Conservation (phyloP, 2,113 vertebrate genomes). For the Pelvicachromis taeniatus region DNA sequence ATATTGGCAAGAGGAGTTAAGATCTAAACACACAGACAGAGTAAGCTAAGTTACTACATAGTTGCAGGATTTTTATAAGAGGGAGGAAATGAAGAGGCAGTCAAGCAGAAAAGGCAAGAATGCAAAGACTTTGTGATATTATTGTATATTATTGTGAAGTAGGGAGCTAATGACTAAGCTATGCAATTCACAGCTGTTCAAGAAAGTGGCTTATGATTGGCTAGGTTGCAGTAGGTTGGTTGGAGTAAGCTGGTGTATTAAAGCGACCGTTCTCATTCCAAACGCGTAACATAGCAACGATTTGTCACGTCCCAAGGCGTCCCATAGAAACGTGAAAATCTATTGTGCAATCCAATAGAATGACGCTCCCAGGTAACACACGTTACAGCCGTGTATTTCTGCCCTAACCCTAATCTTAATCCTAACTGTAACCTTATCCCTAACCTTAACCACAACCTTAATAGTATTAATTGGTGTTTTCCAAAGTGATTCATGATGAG, state of each 20-base stretch:
- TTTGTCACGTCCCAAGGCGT: no score
- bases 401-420: no score
- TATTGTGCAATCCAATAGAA: no score
- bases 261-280: background rate
- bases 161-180: background rate
- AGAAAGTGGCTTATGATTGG: background rate
- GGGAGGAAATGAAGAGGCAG: background rate
- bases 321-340: no score
- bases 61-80: background rate
- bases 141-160: background rate
- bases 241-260: background rate
- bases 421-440: no score
- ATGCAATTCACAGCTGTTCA: background rate
- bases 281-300: no score
- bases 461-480: no score
- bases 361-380: no score
- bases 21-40: background rate
- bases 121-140: background rate
- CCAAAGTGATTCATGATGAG: no score
- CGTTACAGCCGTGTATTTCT: no score
- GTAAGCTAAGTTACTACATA: background rate
- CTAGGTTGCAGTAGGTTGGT: background rate
- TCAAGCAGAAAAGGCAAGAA: background rate
- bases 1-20: background rate
- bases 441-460: no score